These are phyloP conservation scores for Steatornis caripensis DNA, from an alignment of 2,113 vertebrate species.

Conservation along the genomic window DNA sequence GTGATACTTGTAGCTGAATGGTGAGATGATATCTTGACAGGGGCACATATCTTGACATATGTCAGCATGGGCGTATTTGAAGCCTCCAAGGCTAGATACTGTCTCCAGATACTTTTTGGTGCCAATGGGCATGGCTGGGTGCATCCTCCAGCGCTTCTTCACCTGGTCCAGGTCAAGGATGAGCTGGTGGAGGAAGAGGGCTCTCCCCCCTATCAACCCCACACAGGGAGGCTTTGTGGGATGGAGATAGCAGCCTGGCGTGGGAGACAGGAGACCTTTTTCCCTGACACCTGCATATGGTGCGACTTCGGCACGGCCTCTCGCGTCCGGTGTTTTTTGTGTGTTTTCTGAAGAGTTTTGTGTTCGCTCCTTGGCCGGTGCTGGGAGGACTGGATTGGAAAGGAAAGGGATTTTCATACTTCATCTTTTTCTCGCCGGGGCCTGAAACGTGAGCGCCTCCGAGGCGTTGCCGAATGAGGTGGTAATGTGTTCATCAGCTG, in stretches of 20 bases:
- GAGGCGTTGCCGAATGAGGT: constrained; percentile 60
- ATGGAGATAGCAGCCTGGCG: constrained; percentile 32
- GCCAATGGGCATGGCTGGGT: rapidly evolving
- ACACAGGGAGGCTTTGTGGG: background rate
- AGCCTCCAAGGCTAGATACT: background rate
- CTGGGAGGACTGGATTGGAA: constrained; percentile 62
- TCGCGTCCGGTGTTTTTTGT: constrained; percentile 31
- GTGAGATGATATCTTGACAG: background rate
- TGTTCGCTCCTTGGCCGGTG: constrained; percentile 30
- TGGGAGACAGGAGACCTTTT: constrained; percentile 58
- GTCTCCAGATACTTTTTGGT: background rate
- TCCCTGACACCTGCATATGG: constrained; percentile 66
- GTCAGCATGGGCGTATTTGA: background rate
- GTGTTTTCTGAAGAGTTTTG: constrained; percentile 49
- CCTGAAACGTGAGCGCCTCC: constrained; percentile 59
- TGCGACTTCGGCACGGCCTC: constrained; percentile 40
- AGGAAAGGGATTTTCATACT: constrained; percentile 69
- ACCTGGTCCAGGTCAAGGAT: background rate
- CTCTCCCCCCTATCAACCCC: background rate
- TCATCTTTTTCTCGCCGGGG: constrained; percentile 60
- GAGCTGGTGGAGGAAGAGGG: background rate
- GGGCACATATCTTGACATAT: background rate
- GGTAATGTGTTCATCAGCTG: constrained; percentile 69
- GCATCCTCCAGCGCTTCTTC: rapidly evolving
- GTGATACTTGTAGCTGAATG: rapidly evolving